These are phyloP conservation scores for Chironomus tepperi DNA, from an alignment of 1,140 invertebrate genomes.

Conservation along the genomic window DNA sequence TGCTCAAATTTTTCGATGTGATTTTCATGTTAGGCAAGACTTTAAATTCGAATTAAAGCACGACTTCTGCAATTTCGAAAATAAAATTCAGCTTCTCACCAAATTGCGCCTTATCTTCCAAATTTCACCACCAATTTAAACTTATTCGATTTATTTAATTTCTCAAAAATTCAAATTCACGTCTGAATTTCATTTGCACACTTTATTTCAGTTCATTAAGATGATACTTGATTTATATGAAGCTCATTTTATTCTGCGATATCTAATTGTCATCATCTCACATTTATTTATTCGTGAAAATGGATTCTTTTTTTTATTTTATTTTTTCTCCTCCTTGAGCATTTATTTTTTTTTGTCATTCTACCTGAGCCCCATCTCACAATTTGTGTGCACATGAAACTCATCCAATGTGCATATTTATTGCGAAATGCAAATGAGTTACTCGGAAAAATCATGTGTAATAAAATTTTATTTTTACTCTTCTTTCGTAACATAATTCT, in stretches of 20 bases:
- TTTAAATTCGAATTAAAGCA: too few species aligned
- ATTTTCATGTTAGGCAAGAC: too few species aligned
- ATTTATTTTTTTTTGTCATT: too few species aligned
- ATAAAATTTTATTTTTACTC: slow-evolving; percentile 7
- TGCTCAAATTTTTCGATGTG: too few species aligned
- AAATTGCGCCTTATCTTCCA: too few species aligned
- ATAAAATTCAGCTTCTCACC: too few species aligned
- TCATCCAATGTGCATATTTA: not conserved
- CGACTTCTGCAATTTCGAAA: too few species aligned
- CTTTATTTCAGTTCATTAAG: slow-evolving; percentile 12
- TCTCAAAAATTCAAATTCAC: too few species aligned
- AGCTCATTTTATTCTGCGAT: not conserved
- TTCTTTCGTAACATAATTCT: not conserved
- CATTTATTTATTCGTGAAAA: slow-evolving; percentile 5
- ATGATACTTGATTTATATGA: slow-evolving; percentile 18
- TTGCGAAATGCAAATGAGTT: slow-evolving; percentile 23
- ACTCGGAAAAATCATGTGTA: slow-evolving; percentile 19
- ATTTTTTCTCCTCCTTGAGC: not conserved
- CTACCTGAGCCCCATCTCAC: not conserved
- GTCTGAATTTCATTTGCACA: too few species aligned
- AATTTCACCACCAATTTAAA: too few species aligned
- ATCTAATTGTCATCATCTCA: slow-evolving; percentile 23
- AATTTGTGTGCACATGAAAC: not conserved
- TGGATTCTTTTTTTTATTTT: not conserved
- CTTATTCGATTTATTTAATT: too few species aligned